phyloP scores from a whole-genome alignment of 2,888 invertebrate genomes.

The Spilosoma lubricipeda region DNA sequence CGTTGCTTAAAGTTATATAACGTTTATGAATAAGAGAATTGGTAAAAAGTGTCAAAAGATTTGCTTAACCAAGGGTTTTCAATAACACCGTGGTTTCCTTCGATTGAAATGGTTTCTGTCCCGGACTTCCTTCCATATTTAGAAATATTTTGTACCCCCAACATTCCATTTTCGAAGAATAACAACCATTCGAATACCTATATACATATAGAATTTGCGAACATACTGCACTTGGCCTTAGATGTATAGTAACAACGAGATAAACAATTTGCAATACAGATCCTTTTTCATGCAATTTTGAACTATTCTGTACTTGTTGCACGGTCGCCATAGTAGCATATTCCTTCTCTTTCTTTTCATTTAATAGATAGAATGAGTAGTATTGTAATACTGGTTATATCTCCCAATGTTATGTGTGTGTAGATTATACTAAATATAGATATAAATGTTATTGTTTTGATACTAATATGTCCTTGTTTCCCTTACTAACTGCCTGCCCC shows the following conservation, averaged over 20 bases:
- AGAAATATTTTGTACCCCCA: too few species aligned
- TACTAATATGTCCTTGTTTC: constrained; percentile 29
- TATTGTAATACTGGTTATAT: neutral
- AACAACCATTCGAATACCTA: too few species aligned
- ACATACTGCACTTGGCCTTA: neutral
- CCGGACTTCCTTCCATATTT: too few species aligned
- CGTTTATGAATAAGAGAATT: too few species aligned
- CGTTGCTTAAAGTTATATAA: too few species aligned
- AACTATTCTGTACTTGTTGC: neutral
- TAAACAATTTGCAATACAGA: neutral
- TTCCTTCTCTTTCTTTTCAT: neutral
- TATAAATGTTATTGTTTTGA: constrained; percentile 1
- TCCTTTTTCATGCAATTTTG: neutral
- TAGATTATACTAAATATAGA: neutral
- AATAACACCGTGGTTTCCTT: too few species aligned
- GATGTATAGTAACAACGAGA: neutral
- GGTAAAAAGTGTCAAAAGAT: too few species aligned
- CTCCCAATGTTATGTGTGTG: neutral
- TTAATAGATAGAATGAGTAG: neutral
- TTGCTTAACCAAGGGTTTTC: too few species aligned
- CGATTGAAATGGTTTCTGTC: too few species aligned
- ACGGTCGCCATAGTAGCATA: neutral
- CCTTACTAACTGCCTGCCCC: constrained; percentile 29
- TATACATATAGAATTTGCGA: neutral
- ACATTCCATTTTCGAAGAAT: too few species aligned